Evolutionary conservation across 2,888 invertebrate genomes (phyloP).

Genomic region (Ormyrus pomaceus): DNA sequence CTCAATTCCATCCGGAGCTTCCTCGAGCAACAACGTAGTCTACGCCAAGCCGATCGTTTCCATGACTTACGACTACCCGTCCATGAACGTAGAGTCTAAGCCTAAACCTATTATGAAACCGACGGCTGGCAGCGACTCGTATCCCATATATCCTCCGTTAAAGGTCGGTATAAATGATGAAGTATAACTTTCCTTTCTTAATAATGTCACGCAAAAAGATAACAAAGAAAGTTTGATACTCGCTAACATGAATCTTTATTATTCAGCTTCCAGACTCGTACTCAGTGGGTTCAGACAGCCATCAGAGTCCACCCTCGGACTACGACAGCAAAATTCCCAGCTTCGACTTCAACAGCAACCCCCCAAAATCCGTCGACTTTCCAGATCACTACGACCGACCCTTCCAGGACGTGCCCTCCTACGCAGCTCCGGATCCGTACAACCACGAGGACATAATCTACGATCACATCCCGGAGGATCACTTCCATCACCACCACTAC

Average conservation of each 20-base stretch:
- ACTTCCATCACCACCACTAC: conserved; percentile 72
- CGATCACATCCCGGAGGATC: conserved; percentile 73
- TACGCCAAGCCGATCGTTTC: conserved; percentile 60
- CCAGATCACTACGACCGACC: conserved; percentile 60
- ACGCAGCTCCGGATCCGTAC: conserved; percentile 70
- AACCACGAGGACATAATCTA: conserved; percentile 68
- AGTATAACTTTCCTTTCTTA: not conserved
- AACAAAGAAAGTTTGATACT: not conserved
- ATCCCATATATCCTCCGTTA: not conserved
- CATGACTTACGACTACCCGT: conserved; percentile 61
- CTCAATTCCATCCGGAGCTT: not conserved
- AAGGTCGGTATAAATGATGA: conserved; percentile 29
- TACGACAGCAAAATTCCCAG: conserved; percentile 43
- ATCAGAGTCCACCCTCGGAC: conserved; percentile 8
- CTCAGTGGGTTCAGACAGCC: not conserved
- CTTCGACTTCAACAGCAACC: conserved; percentile 56
- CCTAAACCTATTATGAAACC: conserved; percentile 49
- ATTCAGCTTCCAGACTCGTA: conserved; percentile 33
- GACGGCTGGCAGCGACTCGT: conserved; percentile 45
- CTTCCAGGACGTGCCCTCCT: conserved; percentile 61
- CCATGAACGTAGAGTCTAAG: conserved; percentile 47
- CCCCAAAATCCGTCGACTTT: conserved; percentile 64
- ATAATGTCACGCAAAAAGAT: not conserved
- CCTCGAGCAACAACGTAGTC: conserved; percentile 40
- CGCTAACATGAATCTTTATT: not conserved